Percentiles rank a stretch among this genome's conserved stretches.
phyloP scores from a whole-genome alignment of 2,113 vertebrate species.

The Geothlypis trichas region DNA sequence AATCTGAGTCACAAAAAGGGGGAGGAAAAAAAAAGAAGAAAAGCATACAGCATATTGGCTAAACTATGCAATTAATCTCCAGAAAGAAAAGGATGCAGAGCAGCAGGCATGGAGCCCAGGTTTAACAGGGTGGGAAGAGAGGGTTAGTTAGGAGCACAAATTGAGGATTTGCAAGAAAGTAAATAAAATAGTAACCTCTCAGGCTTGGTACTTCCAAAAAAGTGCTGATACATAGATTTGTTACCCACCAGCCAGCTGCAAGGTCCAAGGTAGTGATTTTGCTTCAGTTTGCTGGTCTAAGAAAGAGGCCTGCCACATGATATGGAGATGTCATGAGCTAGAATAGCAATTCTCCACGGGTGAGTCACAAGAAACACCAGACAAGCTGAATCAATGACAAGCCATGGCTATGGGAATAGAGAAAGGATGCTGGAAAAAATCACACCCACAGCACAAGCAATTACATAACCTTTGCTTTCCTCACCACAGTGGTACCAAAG shows the following conservation, averaged over 20 bases:
- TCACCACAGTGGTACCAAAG: not conserved
- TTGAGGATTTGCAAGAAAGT: not conserved
- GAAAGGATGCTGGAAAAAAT: not conserved
- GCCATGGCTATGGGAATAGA: not conserved
- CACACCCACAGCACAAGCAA: not conserved
- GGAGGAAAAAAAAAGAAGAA: not conserved
- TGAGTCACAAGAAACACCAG: not conserved
- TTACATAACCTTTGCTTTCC: not conserved
- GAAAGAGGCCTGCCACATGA: accelerated
- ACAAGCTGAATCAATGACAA: not conserved
- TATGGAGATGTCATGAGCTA: accelerated
- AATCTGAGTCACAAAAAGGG: not conserved
- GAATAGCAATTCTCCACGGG: not conserved
- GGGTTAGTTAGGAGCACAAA: not conserved
- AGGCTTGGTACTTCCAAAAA: not conserved
- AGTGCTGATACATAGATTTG: not conserved
- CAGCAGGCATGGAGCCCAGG: not conserved
- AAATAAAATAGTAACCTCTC: not conserved
- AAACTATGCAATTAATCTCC: not conserved
- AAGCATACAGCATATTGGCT: not conserved
- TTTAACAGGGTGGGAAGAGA: not conserved
- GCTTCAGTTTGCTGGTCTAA: not conserved
- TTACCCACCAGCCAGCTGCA: not conserved
- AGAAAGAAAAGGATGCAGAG: not conserved
- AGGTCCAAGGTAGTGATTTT: not conserved